A percentile compares a stretch with the other conserved stretches of the same genome.
phyloP scores from a whole-genome alignment of 1,140 invertebrate species.

The Leptinotarsa undecemlineata region DNA sequence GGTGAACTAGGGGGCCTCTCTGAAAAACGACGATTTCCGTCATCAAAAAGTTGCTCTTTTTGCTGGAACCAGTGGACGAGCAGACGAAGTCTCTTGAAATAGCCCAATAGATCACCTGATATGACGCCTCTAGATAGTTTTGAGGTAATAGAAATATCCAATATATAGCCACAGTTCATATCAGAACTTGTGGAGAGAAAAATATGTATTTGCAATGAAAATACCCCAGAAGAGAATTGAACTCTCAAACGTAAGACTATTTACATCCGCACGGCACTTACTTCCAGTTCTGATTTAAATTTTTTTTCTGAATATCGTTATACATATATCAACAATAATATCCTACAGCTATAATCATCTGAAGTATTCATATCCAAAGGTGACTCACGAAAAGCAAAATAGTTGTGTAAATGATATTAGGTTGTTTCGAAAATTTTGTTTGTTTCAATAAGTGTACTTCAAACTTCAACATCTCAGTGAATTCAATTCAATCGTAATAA shows the following conservation, averaged over 20 bases:
- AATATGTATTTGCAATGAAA: neutral
- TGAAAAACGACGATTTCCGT: too few species aligned
- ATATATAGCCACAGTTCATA: too few species aligned
- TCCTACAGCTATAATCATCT: neutral
- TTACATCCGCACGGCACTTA: neutral
- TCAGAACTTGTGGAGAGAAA: too few species aligned
- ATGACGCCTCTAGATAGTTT: neutral
- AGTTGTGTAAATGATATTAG: neutral
- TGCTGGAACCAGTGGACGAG: too few species aligned
- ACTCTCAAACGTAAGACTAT: neutral
- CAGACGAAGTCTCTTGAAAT: neutral
- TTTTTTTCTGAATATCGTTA: too few species aligned
- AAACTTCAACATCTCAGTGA: too few species aligned
- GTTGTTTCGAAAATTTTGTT: neutral
- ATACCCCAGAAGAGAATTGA: neutral
- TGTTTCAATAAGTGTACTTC: too few species aligned
- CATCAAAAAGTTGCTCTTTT: too few species aligned
- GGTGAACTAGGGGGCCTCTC: too few species aligned
- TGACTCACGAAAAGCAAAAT: neutral
- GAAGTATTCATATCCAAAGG: neutral
- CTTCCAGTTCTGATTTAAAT: neutral
- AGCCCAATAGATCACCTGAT: neutral
- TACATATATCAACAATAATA: too few species aligned
- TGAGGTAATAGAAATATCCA: too few species aligned
- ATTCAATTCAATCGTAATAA: too few species aligned